Base-by-base conservation (phyloP, 1,140 invertebrate genomes). In the Thaumetopoea pityocampa region DNA sequence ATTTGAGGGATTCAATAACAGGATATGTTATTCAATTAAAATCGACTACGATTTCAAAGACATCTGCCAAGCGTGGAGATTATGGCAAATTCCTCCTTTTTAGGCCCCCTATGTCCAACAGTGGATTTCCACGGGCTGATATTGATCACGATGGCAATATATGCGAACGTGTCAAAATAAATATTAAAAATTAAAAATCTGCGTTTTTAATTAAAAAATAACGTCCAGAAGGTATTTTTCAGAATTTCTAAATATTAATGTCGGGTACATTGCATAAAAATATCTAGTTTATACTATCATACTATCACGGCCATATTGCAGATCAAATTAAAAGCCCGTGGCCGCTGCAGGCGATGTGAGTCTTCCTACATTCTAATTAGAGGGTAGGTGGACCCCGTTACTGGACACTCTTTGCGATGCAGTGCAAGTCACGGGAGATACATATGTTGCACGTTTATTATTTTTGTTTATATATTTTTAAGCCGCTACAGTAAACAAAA, bases 251-350 rank as follows among this genome's bases (percentile, higher is more conserved):
- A 38, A 20, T 26, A 19, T 10, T 10, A 23, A 14, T 11, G 8
- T n/a, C 1, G 17, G 4, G 12, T n/a, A 3, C 15, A 30, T 41
- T 41, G 20, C 10, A 9, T 30, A 32, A 30, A 32, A 41, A 12
- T 15, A 4, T 3, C 8, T 9, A 19, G 14, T 23, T 23, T 23
- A 7, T 9, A 8, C 4, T 12, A 23, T 4, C 1, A 6, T 27
- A 19, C 6, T 27, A 27, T 23, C 9, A 20, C 18, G 14, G 12
- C 7, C 42, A 41, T 45, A 53, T 26, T 42, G 17, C 43, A 55
- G 53, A 52, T 59, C 48, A 58, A 62, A 64, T 67, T 54, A 62
- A 65, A 69, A 69, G 67, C 44, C 51, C 57, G 46, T 49, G 51
- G 43, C 17, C 29, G 47, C 22, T 28, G 61, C 64, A 36, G 11